Base-by-base conservation (phyloP, 2,797 vertebrate species). In the Spea hammondii region DNA sequence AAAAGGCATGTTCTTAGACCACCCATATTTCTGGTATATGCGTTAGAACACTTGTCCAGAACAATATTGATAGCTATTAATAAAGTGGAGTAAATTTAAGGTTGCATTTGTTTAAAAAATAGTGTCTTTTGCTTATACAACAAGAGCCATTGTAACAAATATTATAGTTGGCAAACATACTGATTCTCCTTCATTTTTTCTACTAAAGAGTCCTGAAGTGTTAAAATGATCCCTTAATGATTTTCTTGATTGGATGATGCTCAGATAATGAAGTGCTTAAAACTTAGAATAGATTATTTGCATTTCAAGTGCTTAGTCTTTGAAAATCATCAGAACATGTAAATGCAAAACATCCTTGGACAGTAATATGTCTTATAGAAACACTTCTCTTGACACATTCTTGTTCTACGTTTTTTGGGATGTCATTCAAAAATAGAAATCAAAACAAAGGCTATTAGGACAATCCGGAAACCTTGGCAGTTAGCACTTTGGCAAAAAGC, bases 161-260 rank as follows among this genome's bases (percentile, higher is more conserved):
- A 17, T 62, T 62, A 62, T 17, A 62, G 59, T 62, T 62, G 59
- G 59, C 59, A 62, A 62, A 62, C 59, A 62, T 62, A 17, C 5
- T 62, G 59, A 17, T 62, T 32, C 6, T 62, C 14, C n/a, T 62
- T 32, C 14, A 62, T 62, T 62, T 62, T 62, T 53, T 62, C 8
- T 62, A 51, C 76, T 50, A 78, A 65, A 72, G 71, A 66, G 54
- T 65, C 65, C 14, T 65, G 50, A 72, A 78, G 69, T 72, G 76
- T 64, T 65, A 55, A 65, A 72, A 78, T 72, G 76, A 78, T 71
- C 10, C 49, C 65, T 71, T 72, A 72, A 78, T 78, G 60, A 62
- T 47, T 78, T 78, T 78, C 76, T 78, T 78, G 76, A 78, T 78
- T 78, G 67, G 76, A 72, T 78, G 69, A 78, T 78, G 49, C 65